Evolutionary conservation across 2,888 invertebrate genomes (phyloP), one percentile per base, ranked within the genome.

Genomic region (Cheilosia pagana): DNA sequence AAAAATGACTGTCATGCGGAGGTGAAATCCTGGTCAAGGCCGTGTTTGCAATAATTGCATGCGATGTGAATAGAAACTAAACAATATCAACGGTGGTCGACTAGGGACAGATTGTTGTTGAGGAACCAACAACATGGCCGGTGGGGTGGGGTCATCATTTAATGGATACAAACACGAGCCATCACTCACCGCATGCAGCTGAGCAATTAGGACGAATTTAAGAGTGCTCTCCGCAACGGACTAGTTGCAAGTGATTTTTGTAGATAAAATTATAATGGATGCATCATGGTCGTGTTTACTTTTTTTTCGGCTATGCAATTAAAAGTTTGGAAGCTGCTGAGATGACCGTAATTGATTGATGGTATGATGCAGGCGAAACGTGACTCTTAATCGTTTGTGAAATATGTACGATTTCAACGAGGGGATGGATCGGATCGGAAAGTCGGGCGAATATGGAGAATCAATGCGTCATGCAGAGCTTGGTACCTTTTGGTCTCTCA

Each of bases 41-140:
- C 10, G 8, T 55, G 55, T 31, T 31, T 55, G 55, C 21, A 55
- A 31, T 28, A 55, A 31, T 28, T 55, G 55, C 35, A 57, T 57
- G 19, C 21, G 21, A 12, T 25, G 52, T 25, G 25, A 52, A 25
- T 52, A 25, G 2, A 25, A 52, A n/a, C 12, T n/a, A 41, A 6
- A 41, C 41, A n/a, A 41, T 6, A 7, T 1, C 41, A 41, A n/a
- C n/a, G n/a, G 41, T 5, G 45, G 45, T 8, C 16, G 45, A 45
- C 16, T 45, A 43, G 45, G 8, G 19, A 45, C 10, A 7, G 14
- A 43, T 43, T 41, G 16, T 16, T n/a, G 16, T 16, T 28, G 8
- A 28, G 3, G 28, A 28, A 28, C 28, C 28, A 28, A 28, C 28
- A 28, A 28, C 2, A 28, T 2, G n/a, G n/a, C n/a, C n/a, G n/a